Conservation (phyloP, 2,888 invertebrate genomes). For the Himalopsyche japonica region DNA sequence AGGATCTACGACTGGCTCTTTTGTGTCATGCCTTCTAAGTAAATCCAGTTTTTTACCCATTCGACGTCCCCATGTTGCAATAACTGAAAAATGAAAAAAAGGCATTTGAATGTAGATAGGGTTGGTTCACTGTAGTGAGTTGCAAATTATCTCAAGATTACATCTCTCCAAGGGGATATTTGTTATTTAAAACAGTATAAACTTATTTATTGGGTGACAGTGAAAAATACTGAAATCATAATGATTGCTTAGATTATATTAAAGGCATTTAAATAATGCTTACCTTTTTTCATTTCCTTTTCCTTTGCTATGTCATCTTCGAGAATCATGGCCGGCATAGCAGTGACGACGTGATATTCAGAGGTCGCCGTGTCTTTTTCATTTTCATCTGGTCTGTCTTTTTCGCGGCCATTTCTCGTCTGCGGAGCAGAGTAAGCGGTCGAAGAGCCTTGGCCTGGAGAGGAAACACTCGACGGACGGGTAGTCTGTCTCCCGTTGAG, state of each 20-base stretch:
- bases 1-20: conserved; percentile 55
- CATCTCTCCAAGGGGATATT: too few species aligned
- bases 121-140: too few species aligned
- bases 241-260: too few species aligned
- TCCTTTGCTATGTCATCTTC: conserved; percentile 66
- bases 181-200: too few species aligned
- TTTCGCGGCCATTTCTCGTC: background rate
- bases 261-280: background rate
- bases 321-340: conserved; percentile 76
- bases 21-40: conserved; percentile 67
- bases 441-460: conserved; percentile 45
- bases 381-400: conserved; percentile 37
- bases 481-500: conserved; percentile 47
- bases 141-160: too few species aligned
- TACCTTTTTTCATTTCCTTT: conserved; percentile 62
- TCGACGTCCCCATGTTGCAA: conserved; percentile 75
- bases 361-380: conserved; percentile 38
- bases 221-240: too few species aligned
- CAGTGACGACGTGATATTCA: conserved; percentile 75
- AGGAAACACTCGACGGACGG: conserved; percentile 39
- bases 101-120: too few species aligned
- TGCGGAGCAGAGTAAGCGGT: background rate
- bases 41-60: conserved; percentile 79
- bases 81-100: conserved; percentile 54
- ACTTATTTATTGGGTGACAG: too few species aligned